Percentiles rank a stretch among this genome's conserved stretches.
phyloP scores from a whole-genome alignment of 23 tunicate species.

The Clavelina lepadiformis region DNA sequence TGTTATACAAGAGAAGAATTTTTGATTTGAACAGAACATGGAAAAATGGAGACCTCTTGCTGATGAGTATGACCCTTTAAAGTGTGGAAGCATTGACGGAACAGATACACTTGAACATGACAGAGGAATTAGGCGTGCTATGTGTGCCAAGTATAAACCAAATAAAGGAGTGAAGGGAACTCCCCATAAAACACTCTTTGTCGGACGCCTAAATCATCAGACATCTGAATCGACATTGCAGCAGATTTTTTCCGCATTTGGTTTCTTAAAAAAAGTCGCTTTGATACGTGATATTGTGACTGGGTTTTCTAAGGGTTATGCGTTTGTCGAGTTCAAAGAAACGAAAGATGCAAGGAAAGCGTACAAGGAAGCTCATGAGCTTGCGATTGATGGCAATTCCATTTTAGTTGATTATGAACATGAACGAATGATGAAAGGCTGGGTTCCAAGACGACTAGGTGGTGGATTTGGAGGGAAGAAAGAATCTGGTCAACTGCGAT shows the following conservation, averaged over 20 bases:
- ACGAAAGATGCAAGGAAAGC: constrained; percentile 19
- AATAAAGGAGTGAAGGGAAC: constrained; percentile 40
- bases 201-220: constrained; percentile 42
- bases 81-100: constrained; percentile 85
- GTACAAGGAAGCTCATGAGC: constrained; percentile 35
- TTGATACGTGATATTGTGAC: constrained; percentile 67
- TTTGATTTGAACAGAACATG: constrained; percentile 3
- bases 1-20: no score
- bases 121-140: constrained; percentile 58
- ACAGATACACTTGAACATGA: constrained; percentile 70
- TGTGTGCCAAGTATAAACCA: constrained; percentile 42
- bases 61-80: constrained; percentile 59
- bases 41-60: constrained; percentile 44
- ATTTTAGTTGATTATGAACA: constrained; percentile 81
- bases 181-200: constrained; percentile 58
- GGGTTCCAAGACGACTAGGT: constrained; percentile 78
- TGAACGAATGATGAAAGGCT: constrained; percentile 62
- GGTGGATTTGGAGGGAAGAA: constrained; percentile 96
- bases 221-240: constrained; percentile 40
- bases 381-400: constrained; percentile 38
- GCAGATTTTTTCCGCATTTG: constrained; percentile 53
- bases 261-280: constrained; percentile 48
- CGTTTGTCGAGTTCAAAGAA: constrained; percentile 58
- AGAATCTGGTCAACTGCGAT: constrained; percentile 86
- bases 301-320: constrained; percentile 71